Evolutionary conservation across 35 echinoderm and acorn worm genomes (phyloP).

Genomic region (Diadema setosum): DNA sequence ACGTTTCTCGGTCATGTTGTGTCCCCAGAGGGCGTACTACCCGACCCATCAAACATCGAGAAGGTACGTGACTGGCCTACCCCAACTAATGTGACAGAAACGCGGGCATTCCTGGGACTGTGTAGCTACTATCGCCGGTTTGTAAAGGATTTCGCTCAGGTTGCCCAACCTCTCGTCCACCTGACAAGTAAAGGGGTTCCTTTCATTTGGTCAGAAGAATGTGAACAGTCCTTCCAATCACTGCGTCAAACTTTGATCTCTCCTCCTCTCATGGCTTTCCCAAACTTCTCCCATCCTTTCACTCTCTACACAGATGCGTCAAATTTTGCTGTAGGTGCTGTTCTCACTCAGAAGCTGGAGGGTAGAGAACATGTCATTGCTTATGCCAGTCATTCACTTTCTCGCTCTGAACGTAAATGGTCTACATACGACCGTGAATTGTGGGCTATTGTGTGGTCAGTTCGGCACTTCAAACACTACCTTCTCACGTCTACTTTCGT

Average conservation of each 20-base stretch:
- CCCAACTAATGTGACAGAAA: not conserved
- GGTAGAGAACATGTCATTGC: slow-evolving; percentile 38
- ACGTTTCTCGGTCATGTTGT: slow-evolving; percentile 58
- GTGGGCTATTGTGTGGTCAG: slow-evolving; percentile 37
- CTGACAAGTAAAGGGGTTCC: slow-evolving; percentile 25
- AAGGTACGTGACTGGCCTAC: slow-evolving; percentile 37
- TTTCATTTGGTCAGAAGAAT: slow-evolving; percentile 23
- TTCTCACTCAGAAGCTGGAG: not conserved
- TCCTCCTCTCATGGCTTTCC: slow-evolving; percentile 59
- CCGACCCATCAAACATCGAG: slow-evolving; percentile 5
- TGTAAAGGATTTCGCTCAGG: slow-evolving; percentile 19
- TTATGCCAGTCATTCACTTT: slow-evolving; percentile 40
- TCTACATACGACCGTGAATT: slow-evolving; percentile 21
- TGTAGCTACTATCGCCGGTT: slow-evolving; percentile 54
- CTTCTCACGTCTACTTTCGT: not conserved
- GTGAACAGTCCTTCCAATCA: not conserved
- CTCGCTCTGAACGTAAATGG: not conserved
- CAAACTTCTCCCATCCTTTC: slow-evolving; percentile 16
- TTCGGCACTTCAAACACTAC: slow-evolving; percentile 60
- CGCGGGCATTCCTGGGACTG: slow-evolving; percentile 42
- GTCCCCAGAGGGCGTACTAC: not conserved
- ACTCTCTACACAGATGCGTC: slow-evolving; percentile 53
- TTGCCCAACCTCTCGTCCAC: slow-evolving; percentile 34
- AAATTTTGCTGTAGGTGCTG: slow-evolving; percentile 43
- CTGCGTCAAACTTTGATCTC: slow-evolving; percentile 14